Conservation (phyloP, 2,113 vertebrate species). For the Platycercus adscitus region DNA sequence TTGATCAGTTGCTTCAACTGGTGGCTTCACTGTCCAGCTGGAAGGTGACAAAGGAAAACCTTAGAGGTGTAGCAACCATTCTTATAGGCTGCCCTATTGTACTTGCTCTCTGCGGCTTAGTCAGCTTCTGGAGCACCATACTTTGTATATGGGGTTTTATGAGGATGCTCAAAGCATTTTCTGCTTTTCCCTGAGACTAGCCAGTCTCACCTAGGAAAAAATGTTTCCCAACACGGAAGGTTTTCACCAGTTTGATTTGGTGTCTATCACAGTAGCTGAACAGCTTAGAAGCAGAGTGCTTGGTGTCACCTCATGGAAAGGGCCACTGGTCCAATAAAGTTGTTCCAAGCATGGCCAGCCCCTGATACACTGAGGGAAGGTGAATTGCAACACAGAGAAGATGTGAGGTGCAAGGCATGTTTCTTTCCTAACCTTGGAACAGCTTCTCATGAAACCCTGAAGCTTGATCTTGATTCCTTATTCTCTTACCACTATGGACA, state of each 20-base stretch:
- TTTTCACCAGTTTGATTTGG: not conserved
- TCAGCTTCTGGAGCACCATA: not conserved
- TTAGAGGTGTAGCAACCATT: not conserved
- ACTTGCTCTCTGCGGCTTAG: not conserved
- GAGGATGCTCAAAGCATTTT: not conserved
- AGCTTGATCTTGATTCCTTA: not conserved
- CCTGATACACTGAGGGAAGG: rapidly evolving
- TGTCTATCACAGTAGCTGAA: not conserved
- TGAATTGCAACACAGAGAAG: not conserved
- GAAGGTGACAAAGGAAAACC: not conserved
- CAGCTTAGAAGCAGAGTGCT: not conserved
- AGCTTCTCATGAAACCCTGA: not conserved
- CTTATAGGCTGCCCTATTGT: not conserved
- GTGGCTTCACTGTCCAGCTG: not conserved
- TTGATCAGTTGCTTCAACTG: not conserved
- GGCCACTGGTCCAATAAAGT: not conserved
- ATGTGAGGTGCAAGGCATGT: not conserved
- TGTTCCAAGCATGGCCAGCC: not conserved
- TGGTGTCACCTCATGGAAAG: not conserved
- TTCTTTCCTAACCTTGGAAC: not conserved
- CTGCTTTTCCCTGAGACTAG: not conserved
- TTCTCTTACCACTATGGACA: not conserved
- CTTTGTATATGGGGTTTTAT: not conserved
- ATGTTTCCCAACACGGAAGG: not conserved
- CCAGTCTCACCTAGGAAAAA: not conserved